Percentiles rank a stretch among this genome's conserved stretches.
These are phyloP conservation scores for Ptilodon capucinus DNA, from an alignment of 2,888 invertebrate genomes.

Conservation along the genomic window DNA sequence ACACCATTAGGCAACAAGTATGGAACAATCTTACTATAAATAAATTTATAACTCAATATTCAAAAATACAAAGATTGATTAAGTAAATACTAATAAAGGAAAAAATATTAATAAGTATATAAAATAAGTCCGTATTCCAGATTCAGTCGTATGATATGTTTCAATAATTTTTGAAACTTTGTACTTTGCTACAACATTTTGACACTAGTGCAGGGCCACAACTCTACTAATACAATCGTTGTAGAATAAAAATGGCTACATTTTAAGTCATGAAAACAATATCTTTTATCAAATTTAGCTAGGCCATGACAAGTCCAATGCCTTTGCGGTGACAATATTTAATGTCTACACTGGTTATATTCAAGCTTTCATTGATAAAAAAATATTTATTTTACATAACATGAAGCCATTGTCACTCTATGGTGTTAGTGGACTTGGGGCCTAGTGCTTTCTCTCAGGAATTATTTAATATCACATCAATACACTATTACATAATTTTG, in stretches of 20 bases:
- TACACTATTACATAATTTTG: constrained; percentile 22
- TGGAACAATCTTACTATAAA: neutral
- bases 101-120: constrained; percentile 2
- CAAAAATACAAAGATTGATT: too few species aligned
- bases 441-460: constrained; percentile 16
- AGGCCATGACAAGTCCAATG: too few species aligned
- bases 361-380: too few species aligned
- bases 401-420: too few species aligned
- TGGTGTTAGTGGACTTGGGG: too few species aligned
- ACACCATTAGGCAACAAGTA: constrained; percentile 1
- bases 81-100: neutral
- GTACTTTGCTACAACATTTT: constrained; percentile 45
- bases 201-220: constrained; percentile 22
- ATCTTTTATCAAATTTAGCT: too few species aligned
- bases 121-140: constrained; percentile 22
- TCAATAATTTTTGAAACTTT: constrained; percentile 44
- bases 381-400: too few species aligned
- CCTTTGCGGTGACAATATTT: too few species aligned
- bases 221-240: too few species aligned
- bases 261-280: too few species aligned
- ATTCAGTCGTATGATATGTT: constrained; percentile 48
- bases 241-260: too few species aligned
- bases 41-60: neutral
- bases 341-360: too few species aligned
- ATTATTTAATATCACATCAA: constrained; percentile 20